Evolutionary conservation across 2,888 invertebrate species (phyloP).

Genomic region (Tortricodes alternella): DNA sequence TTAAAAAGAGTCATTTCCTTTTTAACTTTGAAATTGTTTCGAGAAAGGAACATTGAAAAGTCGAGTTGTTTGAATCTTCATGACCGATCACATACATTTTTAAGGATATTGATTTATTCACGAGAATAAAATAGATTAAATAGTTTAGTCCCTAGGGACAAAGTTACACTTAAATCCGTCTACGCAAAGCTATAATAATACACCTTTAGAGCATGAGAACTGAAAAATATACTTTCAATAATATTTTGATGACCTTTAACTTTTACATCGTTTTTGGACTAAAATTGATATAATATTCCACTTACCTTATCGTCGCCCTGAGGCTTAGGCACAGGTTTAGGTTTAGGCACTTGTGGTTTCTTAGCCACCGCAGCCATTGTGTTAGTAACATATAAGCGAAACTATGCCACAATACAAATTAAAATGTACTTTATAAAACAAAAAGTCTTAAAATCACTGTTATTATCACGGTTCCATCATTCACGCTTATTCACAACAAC

Average conservation of each 20-base stretch:
- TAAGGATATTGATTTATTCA: no score
- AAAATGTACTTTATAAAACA: constrained; percentile 37
- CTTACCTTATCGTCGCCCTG: constrained; percentile 61
- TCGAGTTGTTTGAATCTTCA: no score
- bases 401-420: constrained; percentile 69
- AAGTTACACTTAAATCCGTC: no score
- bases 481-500: constrained; percentile 37
- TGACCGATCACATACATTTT: no score
- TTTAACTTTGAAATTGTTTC: no score
- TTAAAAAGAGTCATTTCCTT: no score
- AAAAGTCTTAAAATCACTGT: constrained; percentile 43
- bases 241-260: constrained; percentile 21
- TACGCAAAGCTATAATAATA: no score
- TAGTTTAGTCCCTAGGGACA: no score
- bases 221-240: not conserved
- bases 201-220: not conserved
- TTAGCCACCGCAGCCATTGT: constrained; percentile 71
- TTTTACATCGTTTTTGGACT: not conserved
- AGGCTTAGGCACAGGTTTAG: constrained; percentile 22
- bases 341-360: constrained; percentile 56
- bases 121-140: no score
- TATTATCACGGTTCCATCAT: constrained; percentile 53
- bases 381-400: constrained; percentile 54
- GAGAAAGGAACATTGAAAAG: no score
- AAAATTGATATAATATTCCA: constrained; percentile 37